Base-by-base conservation (phyloP, 1,140 invertebrate genomes). In the Eueides isabella region DNA sequence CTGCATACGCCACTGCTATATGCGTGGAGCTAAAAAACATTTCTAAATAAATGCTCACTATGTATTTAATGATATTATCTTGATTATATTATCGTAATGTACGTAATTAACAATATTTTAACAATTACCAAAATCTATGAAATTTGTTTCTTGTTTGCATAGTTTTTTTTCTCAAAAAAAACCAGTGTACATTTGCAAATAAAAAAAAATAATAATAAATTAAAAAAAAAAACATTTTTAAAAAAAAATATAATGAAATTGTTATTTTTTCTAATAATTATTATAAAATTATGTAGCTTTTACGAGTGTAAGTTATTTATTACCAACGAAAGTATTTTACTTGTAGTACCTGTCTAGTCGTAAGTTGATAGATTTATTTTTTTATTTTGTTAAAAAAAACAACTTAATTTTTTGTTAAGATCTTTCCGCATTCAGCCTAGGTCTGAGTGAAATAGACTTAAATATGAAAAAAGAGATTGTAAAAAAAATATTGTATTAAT, bases 311-410 rank as follows among this genome's bases (percentile, higher is more conserved):
- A 69, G 72, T 73, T 74, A 71, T 72, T 72, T 65, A 61, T 74
- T 73, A 76, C 78, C 78, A 79, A 79, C 78, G 80, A 87, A 86
- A 92, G 89, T 92, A 92, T 92, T 92, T 81, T 78, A 80, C 89
- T 84, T 90, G 85, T 82, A 87, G 88, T 88, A 89, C 88, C 88
- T 91, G 88, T 88, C 86, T 92, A 92, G 90, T 91, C 85, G 76
- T n/a, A 91, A 91, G 87, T 41, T 78, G 29, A 82, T 80, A 74
- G 19, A 72, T 71, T 70, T 68, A 35, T 35, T 74, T 71, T 55
- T 64, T 63, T 64, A 68, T 69, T 74, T 74, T 69, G 19, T n/a
- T 74, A 69, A 6, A 5, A 61, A 14, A 41, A 44, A 33, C 31
- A 61, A 30, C 61, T 68, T 68, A 74, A 74, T 38, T 72, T 29